Percentiles rank a stretch among this genome's conserved stretches.
phyloP scores from a whole-genome alignment of 2,797 vertebrate species.

The Leuciscus waleckii region DNA sequence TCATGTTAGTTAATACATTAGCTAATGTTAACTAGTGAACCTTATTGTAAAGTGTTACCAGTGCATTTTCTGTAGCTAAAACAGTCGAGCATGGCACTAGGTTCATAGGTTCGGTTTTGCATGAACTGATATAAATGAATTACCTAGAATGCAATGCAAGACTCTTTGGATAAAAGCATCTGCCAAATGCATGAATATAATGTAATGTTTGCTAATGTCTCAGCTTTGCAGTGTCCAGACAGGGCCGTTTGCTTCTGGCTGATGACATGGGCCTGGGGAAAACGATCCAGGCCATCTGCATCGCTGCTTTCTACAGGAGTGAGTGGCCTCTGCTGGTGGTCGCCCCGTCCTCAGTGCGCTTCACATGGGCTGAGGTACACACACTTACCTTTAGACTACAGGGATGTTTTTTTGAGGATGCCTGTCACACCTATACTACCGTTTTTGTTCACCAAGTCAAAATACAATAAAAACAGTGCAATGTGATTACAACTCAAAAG shows the following conservation, averaged over 20 bases:
- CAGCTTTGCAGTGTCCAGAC: constrained; percentile 89
- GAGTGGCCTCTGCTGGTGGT: constrained; percentile 97
- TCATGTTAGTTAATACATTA: no score
- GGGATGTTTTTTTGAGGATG: not conserved
- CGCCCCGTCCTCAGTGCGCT: constrained; percentile 92
- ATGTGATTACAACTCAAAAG: not conserved
- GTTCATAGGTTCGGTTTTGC: not conserved
- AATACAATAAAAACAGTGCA: not conserved
- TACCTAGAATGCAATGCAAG: not conserved
- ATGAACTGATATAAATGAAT: not conserved
- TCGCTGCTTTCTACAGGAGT: constrained; percentile 91
- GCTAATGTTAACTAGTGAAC: no score
- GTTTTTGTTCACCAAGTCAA: not conserved
- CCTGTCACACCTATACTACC: not conserved
- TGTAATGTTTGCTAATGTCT: constrained; percentile 44
- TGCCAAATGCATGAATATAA: not conserved
- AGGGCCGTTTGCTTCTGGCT: constrained; percentile 93
- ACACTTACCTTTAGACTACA: not conserved
- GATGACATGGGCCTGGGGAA: constrained; percentile 99
- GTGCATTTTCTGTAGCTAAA: not conserved
- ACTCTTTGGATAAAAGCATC: not conserved
- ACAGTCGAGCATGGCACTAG: not conserved
- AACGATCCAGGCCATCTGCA: constrained; percentile 96
- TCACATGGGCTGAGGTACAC: constrained; percentile 96
- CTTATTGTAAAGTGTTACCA: no score